phyloP scores from a whole-genome alignment of 2,888 invertebrate genomes.

The Epinotia ramella region DNA sequence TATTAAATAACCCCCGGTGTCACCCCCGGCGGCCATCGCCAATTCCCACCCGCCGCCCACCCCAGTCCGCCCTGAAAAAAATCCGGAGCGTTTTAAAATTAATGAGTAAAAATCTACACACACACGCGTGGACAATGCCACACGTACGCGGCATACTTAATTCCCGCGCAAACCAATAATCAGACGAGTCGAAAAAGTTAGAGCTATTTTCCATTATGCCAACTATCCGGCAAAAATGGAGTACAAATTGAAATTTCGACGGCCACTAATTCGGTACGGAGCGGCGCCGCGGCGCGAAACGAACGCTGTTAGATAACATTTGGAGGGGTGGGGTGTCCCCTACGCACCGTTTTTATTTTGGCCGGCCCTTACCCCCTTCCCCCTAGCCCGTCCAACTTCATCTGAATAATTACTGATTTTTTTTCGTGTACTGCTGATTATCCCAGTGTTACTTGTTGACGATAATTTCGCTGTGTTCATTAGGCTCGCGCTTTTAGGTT shows the following conservation, averaged over 20 bases:
- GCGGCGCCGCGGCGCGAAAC: slow-evolving; percentile 75
- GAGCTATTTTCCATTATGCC: slow-evolving; percentile 65
- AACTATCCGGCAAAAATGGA: slow-evolving; percentile 79
- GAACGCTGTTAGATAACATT: slow-evolving; percentile 85
- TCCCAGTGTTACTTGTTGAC: slow-evolving; percentile 85
- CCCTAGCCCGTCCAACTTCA: slow-evolving; percentile 85
- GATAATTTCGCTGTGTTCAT: slow-evolving; percentile 82
- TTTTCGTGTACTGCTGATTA: slow-evolving; percentile 85
- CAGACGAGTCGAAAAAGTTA: slow-evolving; percentile 46
- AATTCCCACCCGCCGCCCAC: slow-evolving; percentile 79
- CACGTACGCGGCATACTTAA: slow-evolving; percentile 76
- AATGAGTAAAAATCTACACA: slow-evolving; percentile 86
- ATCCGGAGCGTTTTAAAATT: slow-evolving; percentile 86
- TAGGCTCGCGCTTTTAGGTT: slow-evolving; percentile 56
- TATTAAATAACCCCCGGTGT: slow-evolving; percentile 86
- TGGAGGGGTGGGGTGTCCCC: slow-evolving; percentile 81
- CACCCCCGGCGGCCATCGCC: slow-evolving; percentile 85
- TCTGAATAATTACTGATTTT: slow-evolving; percentile 86
- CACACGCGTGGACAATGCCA: slow-evolving; percentile 76
- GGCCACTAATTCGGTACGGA: slow-evolving; percentile 78
- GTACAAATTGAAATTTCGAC: slow-evolving; percentile 82
- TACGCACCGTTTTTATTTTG: slow-evolving; percentile 86
- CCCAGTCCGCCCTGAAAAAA: slow-evolving; percentile 85
- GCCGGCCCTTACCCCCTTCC: slow-evolving; percentile 83
- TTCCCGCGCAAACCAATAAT: slow-evolving; percentile 65